These are phyloP conservation scores for Stomatorhinus walkeri DNA, from an alignment of 2,797 vertebrate species.

Conservation along the genomic window DNA sequence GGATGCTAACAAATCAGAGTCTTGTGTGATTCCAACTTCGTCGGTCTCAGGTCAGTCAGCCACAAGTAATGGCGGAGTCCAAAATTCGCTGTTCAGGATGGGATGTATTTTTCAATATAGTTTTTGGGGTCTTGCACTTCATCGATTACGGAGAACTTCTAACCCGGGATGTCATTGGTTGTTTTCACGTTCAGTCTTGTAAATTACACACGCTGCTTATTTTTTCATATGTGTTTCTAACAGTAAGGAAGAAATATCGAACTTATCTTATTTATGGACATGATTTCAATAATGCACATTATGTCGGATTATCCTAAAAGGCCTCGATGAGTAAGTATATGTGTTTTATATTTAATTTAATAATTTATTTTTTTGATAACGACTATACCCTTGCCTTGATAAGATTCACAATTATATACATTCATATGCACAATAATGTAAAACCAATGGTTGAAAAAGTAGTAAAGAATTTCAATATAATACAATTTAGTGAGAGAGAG, in stretches of 20 bases:
- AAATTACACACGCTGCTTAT: neutral
- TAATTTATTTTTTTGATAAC: neutral
- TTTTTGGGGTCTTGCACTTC: slow-evolving; percentile 22
- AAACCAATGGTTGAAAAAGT: neutral
- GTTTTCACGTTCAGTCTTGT: neutral
- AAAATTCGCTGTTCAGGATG: slow-evolving; percentile 11
- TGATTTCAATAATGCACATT: slow-evolving; percentile 16
- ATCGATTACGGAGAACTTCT: slow-evolving; percentile 24
- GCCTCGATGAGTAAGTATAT: slow-evolving; percentile 46
- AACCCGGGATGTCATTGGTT: neutral
- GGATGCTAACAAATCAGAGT: slow-evolving; percentile 19
- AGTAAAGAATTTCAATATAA: neutral
- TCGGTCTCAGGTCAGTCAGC: slow-evolving; percentile 26
- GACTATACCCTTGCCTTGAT: neutral
- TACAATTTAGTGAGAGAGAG: neutral
- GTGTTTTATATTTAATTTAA: neutral
- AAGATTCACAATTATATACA: neutral
- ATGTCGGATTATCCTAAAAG: slow-evolving; percentile 41
- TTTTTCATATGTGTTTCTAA: slow-evolving; percentile 17
- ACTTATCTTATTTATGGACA: slow-evolving; percentile 19
- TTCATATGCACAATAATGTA: neutral
- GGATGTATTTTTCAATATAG: slow-evolving; percentile 27
- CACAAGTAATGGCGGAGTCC: slow-evolving; percentile 29
- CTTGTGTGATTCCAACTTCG: slow-evolving; percentile 3
- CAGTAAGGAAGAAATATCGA: neutral